Percentiles rank a stretch among this genome's conserved stretches.
Evolutionary conservation across 1,140 invertebrate genomes (phyloP).

Genomic region (Cotesia glomerata): DNA sequence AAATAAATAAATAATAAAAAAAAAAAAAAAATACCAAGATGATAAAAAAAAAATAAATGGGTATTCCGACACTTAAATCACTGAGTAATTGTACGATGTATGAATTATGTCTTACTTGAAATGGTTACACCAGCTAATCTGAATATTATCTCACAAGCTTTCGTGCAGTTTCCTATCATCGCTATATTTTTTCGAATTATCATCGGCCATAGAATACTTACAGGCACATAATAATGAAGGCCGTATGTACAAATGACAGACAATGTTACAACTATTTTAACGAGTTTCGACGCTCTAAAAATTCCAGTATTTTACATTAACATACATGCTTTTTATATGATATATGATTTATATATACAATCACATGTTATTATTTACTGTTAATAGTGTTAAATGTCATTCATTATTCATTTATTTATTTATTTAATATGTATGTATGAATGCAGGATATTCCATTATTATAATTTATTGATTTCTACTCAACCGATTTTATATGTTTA

Average conservation of each 20-base stretch:
- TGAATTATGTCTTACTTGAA: conserved; percentile 34
- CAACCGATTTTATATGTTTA: no score
- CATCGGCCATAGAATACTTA: conserved; percentile 44
- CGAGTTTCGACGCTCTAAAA: conserved; percentile 38
- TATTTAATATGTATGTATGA: background rate
- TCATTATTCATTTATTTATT: background rate
- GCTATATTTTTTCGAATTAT: conserved; percentile 14
- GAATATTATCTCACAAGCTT: conserved; percentile 32
- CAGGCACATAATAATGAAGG: conserved; percentile 42
- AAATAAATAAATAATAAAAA: conserved; percentile 2
- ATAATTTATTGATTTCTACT: no score
- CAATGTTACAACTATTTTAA: conserved; percentile 42
- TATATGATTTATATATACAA: background rate
- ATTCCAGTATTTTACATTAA: background rate
- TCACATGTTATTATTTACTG: no score
- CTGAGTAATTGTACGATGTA: background rate
- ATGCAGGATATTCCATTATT: background rate
- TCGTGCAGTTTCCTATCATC: conserved; percentile 21
- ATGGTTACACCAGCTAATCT: conserved; percentile 31
- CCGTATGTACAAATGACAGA: conserved; percentile 43
- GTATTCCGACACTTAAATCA: background rate
- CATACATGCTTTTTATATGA: background rate
- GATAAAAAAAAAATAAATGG: background rate
- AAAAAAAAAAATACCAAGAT: background rate
- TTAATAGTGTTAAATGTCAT: no score